Evolutionary conservation across 2,797 vertebrate species (phyloP).

Genomic region (Hyperoplus immaculatus): DNA sequence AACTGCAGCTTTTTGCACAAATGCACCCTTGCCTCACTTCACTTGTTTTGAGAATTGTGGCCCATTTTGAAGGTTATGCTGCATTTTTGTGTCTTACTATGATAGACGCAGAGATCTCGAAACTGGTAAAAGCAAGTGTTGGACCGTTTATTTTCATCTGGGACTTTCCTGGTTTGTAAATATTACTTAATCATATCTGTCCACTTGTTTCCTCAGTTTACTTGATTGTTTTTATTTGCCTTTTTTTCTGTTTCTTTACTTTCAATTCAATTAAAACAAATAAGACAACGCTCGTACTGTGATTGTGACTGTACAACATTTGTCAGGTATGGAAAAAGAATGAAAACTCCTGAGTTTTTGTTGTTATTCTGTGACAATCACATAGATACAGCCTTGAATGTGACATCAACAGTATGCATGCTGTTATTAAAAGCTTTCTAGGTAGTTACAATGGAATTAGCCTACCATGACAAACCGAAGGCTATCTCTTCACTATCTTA

Average conservation of each 20-base stretch:
- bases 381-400: background rate
- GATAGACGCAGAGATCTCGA: too few relatives aligned
- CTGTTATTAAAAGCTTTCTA: conserved; percentile 19
- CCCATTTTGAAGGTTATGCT: conserved; percentile 38
- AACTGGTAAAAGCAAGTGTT: too few relatives aligned
- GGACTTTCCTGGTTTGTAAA: too few relatives aligned
- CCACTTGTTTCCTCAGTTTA: too few relatives aligned
- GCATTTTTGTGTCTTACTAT: conserved; percentile 1
- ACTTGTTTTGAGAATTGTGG: conserved; percentile 20
- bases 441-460: conserved; percentile 18
- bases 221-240: too few relatives aligned
- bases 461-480: conserved; percentile 25
- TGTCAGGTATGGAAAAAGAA: background rate
- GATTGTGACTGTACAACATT: background rate
- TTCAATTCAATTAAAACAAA: background rate
- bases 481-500: conserved; percentile 24
- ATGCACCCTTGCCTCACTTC: conserved; percentile 33
- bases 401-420: background rate
- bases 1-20: conserved; percentile 64
- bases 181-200: too few relatives aligned
- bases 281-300: background rate
- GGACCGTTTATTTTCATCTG: too few relatives aligned
- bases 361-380: conserved; percentile 10
- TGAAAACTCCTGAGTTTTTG: conserved; percentile 1
- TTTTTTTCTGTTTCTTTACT: too few relatives aligned